These are phyloP conservation scores for Procavia capensis DNA, from an alignment of 2,113 vertebrate genomes.

Conservation along the genomic window DNA sequence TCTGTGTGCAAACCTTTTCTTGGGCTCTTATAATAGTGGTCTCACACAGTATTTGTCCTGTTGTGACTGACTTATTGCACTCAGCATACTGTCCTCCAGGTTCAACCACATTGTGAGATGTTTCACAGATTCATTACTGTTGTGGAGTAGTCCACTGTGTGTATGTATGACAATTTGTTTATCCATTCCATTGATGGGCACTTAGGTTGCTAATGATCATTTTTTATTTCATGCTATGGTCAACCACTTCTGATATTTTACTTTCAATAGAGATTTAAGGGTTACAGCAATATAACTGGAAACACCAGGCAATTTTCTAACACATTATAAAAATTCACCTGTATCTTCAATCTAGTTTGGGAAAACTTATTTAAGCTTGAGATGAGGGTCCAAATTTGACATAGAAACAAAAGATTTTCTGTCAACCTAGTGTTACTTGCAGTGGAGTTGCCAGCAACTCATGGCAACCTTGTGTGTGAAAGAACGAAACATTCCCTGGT, in stretches of 20 bases:
- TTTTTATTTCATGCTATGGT: slow-evolving; percentile 23
- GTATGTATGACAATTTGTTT: no score
- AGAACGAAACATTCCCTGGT: no score
- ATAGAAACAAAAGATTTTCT: neutral
- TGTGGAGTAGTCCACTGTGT: no score
- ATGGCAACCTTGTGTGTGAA: no score
- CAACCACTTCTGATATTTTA: slow-evolving; percentile 44
- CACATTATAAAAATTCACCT: slow-evolving; percentile 3
- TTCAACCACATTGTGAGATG: no score
- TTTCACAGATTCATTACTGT: no score
- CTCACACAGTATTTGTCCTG: no score
- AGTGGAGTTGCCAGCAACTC: neutral
- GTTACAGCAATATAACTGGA: slow-evolving; percentile 21
- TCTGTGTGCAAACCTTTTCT: no score
- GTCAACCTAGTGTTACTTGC: neutral
- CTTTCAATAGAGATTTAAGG: slow-evolving; percentile 12
- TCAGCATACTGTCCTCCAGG: no score
- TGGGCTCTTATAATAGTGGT: no score
- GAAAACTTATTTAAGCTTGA: slow-evolving; percentile 29
- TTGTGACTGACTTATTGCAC: no score
- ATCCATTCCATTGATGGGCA: no score
- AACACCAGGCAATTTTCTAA: slow-evolving; percentile 42
- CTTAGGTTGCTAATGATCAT: neutral
- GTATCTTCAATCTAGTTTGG: slow-evolving; percentile 37
- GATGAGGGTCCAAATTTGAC: neutral